These are phyloP conservation scores for Eledone cirrhosa DNA, from an alignment of 2,888 invertebrate species.

Conservation along the genomic window DNA sequence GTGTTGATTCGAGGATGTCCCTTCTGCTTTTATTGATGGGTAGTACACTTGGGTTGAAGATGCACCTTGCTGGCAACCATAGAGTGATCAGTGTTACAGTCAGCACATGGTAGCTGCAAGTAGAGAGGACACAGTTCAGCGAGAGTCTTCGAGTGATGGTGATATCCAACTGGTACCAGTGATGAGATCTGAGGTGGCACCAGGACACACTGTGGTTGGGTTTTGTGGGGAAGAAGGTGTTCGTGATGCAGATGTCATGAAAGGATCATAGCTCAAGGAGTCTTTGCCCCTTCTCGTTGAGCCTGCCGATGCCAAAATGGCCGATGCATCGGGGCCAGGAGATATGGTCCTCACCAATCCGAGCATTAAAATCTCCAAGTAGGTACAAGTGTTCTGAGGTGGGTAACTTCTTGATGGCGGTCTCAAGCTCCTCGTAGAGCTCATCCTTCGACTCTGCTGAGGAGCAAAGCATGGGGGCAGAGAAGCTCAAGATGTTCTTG, in stretches of 20 bases:
- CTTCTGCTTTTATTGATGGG: not conserved
- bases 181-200: not conserved
- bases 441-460: not conserved
- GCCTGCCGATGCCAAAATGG: constrained; percentile 27
- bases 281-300: constrained; percentile 31
- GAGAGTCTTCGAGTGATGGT: not conserved
- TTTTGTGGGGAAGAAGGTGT: not conserved
- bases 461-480: not conserved
- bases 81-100: not conserved
- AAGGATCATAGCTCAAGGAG: constrained; percentile 18
- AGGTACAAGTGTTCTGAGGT: too few species aligned
- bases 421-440: not conserved
- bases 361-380: constrained; percentile 34
- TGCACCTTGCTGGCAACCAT: not conserved
- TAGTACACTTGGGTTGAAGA: not conserved
- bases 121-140: not conserved
- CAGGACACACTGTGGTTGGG: not conserved
- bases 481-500: not conserved
- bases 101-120: too few species aligned
- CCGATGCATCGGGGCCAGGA: constrained; percentile 31
- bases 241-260: not conserved
- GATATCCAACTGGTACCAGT: not conserved
- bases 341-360: constrained; percentile 29
- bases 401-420: too few species aligned
- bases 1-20: not conserved